These are phyloP conservation scores for Prionace glauca DNA, from an alignment of 2,797 vertebrate species.

Conservation along the genomic window DNA sequence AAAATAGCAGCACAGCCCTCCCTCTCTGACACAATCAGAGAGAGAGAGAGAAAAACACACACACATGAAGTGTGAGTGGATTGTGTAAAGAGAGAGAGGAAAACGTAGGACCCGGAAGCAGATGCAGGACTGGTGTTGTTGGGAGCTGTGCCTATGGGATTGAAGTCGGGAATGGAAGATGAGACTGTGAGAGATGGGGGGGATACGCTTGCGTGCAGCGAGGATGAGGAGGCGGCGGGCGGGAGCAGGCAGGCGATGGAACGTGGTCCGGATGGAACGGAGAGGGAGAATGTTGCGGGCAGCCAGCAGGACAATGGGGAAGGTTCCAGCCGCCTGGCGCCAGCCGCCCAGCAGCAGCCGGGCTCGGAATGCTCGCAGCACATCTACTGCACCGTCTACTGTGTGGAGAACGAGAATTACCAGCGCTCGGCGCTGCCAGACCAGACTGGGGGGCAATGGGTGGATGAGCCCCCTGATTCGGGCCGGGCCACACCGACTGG, in stretches of 20 bases:
- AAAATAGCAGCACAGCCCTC: background rate
- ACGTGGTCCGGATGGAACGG: background rate
- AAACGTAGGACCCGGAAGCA: constrained; percentile 59
- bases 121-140: constrained; percentile 43
- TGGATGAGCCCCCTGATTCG: background rate
- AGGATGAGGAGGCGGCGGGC: background rate
- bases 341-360: constrained; percentile 44
- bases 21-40: too few species aligned
- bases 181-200: constrained; percentile 49
- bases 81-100: constrained; percentile 18
- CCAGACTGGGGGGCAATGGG: constrained; percentile 40
- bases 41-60: too few species aligned
- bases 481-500: constrained; percentile 12
- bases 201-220: constrained; percentile 55
- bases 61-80: background rate
- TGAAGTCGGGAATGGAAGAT: constrained; percentile 60
- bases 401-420: constrained; percentile 70
- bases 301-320: background rate
- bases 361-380: constrained; percentile 54
- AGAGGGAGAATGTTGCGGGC: background rate
- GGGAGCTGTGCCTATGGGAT: constrained; percentile 45
- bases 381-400: constrained; percentile 84
- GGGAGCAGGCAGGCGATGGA: background rate
- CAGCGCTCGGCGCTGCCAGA: constrained; percentile 43
- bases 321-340: background rate